Base-by-base conservation (phyloP, 2,888 invertebrate genomes). In the Margaritifera margaritifera region DNA sequence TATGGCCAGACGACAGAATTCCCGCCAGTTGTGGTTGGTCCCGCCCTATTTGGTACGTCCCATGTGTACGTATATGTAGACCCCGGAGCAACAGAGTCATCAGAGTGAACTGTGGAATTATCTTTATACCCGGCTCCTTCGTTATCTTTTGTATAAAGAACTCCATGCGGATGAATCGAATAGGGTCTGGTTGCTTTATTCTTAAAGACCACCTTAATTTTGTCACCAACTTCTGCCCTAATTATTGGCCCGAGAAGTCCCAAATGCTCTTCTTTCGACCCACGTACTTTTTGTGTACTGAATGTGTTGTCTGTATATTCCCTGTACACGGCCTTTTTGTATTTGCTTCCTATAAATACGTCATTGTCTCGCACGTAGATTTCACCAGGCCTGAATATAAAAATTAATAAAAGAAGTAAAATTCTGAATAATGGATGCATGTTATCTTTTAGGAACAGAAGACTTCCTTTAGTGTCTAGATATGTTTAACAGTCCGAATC, bases 1-100 rank as follows among this genome's bases (percentile, higher is more conserved):
- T 82, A 82, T 50, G 75, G 64, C 65, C 71, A 75, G 11, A 75
- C 78, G 0, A 73, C 56, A 54, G 80, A 82, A n/a, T 78, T 64
- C 1, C 67, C 58, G 62, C 79, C 79, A 19, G 66, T 42, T n/a
- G 61, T 55, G 6, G 74, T 71, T 1, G 76, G 75, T 18, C 56
- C 59, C 19, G 54, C 42, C 6, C 59, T 53, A 3, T 60, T 42
- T 6, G 75, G 67, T 11, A 79, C 71, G 25, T 61, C 52, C 54
- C 70, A 80, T 18, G 56, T 64, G 59, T 80, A 80, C 19, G 56
- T 52, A 51, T 69, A 55, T 5, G 69, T 64, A n/a, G 57, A 57
- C 18, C 77, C 77, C 27, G 78, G 78, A 15, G 27, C 20, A 5
- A 73, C 69, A 19, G 42, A 42, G 42, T 42, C n/a, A 4, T 20